Base-by-base conservation (phyloP, 2,113 vertebrate species). In the Neomonachus schauinslandi region DNA sequence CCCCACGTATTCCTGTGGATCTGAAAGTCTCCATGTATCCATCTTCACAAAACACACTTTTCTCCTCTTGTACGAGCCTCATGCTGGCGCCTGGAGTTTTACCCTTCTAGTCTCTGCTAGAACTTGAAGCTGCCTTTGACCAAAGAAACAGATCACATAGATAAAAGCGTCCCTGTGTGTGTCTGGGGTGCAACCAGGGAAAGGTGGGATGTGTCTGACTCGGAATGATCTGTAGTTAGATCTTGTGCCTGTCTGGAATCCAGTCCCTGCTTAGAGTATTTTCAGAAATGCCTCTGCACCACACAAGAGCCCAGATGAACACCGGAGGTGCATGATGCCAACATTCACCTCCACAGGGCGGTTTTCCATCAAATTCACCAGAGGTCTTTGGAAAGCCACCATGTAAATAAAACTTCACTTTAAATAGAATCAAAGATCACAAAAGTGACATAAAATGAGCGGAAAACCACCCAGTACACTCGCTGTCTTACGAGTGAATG, bases 291-390 rank as follows among this genome's bases (percentile, higher is more conserved):
- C 11, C 19, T 67, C 76, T 9, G 2, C 26, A 2, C 9, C n/a
- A 4, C 18, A 16, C 5, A 6, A n/a, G 74, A 7, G 5, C 93
- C 33, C 13, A 0, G 2, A 16, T 0, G 8, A 1, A 31, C n/a
- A 0, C 16, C 8, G 8, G 4, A 28, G 36, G 46, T 4, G n/a
- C 4, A 0, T 1, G 14, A 21, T 0, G 33, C 1, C 19, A 31
- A 6, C 42, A 7, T 16, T 31, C 33, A 22, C 1, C 14, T 61
- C 51, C 42, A 5, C 12, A 9, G 33, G 16, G 26, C 11, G 0
- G 57, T 28, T 72, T 63, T 39, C 72, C 63, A 16, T n/a, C 0
- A 11, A 42, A 5, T 18, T 49, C 33, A 26, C 36, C 5, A 3
- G 19, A 21, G 11, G 55, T 28, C 21, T 55, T 55, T 46, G n/a